Evolutionary conservation across 2,888 invertebrate genomes (phyloP).

Genomic region (Scaptomyza tumidula): DNA sequence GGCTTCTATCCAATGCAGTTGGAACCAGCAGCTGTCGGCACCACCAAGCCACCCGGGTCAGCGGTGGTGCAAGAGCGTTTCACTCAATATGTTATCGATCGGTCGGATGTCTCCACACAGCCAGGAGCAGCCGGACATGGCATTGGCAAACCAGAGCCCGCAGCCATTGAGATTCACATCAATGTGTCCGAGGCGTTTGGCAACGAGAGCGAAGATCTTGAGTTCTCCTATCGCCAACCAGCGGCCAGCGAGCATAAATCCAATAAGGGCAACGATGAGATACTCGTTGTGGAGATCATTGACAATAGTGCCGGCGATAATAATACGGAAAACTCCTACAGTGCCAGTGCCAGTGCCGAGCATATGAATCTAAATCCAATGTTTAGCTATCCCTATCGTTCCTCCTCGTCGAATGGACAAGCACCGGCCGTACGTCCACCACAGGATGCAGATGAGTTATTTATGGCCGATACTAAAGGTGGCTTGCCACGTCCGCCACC

Average conservation of each 20-base stretch:
- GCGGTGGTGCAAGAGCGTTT: conserved; percentile 76
- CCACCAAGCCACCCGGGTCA: conserved; percentile 63
- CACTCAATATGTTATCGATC: conserved; percentile 82
- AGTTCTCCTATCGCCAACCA: conserved; percentile 82
- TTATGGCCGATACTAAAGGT: conserved; percentile 73
- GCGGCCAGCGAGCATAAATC: conserved; percentile 29
- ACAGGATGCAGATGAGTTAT: conserved; percentile 79
- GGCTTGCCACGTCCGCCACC: conserved; percentile 53
- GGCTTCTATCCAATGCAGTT: conserved; percentile 51
- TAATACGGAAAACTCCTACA: conserved; percentile 69
- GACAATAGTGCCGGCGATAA: conserved; percentile 76
- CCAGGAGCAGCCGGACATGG: conserved; percentile 58
- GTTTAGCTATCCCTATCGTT: conserved; percentile 68
- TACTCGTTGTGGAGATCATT: conserved; percentile 83
- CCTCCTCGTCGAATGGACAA: conserved; percentile 38
- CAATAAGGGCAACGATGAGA: conserved; percentile 79
- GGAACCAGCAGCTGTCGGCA: conserved; percentile 42
- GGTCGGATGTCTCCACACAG: conserved; percentile 80
- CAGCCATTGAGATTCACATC: conserved; percentile 83
- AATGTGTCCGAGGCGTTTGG: conserved; percentile 83
- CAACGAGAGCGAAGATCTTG: conserved; percentile 82
- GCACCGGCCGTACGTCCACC: conserved; percentile 64
- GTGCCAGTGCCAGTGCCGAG: conserved; percentile 52
- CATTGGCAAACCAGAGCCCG: conserved; percentile 81
- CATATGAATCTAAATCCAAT: conserved; percentile 72